A percentile compares a stretch with the other conserved stretches of the same genome.
These are phyloP conservation scores for Planiliza haematocheilus DNA, from an alignment of 2,113 vertebrate species.

Conservation along the genomic window DNA sequence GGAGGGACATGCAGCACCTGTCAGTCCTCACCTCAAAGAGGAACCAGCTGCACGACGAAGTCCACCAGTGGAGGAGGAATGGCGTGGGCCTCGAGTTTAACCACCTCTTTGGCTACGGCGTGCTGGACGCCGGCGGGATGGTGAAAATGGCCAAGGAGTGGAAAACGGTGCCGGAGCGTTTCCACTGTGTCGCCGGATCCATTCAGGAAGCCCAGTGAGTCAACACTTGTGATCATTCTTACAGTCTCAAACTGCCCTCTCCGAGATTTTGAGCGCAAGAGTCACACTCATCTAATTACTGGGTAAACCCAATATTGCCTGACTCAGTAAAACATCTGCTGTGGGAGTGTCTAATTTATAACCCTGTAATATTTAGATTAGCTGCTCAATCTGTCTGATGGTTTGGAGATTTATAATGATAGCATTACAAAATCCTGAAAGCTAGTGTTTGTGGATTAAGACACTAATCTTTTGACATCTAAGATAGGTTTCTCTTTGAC, in stretches of 20 bases:
- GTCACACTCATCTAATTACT: conserved; percentile 51
- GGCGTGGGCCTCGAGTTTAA: conserved; percentile 98
- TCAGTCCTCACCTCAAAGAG: conserved; percentile 98
- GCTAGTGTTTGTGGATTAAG: too few species aligned
- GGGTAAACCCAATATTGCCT: conserved; percentile 26
- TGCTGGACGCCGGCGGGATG: conserved; percentile 97
- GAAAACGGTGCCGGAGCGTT: conserved; percentile 96
- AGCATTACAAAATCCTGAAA: too few species aligned
- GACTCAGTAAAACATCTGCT: conserved; percentile 49
- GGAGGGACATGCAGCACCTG: conserved; percentile 98
- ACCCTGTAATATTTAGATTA: conserved; percentile 44
- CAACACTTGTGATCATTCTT: not conserved
- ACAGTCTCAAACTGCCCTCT: not conserved
- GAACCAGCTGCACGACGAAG: conserved; percentile 97
- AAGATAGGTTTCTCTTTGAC: too few species aligned
- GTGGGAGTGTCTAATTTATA: conserved; percentile 52
- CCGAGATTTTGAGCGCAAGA: conserved; percentile 23
- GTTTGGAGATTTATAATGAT: conserved; percentile 6
- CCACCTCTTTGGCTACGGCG: conserved; percentile 97
- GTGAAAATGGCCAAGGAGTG: conserved; percentile 98
- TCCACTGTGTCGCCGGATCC: conserved; percentile 96
- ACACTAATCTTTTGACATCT: too few species aligned
- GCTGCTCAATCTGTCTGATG: conserved; percentile 36
- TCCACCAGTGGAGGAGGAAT: conserved; percentile 96
- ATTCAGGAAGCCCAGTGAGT: conserved; percentile 94